Base-by-base conservation (phyloP, 1,140 invertebrate species). In the Kradibia gibbosae region DNA sequence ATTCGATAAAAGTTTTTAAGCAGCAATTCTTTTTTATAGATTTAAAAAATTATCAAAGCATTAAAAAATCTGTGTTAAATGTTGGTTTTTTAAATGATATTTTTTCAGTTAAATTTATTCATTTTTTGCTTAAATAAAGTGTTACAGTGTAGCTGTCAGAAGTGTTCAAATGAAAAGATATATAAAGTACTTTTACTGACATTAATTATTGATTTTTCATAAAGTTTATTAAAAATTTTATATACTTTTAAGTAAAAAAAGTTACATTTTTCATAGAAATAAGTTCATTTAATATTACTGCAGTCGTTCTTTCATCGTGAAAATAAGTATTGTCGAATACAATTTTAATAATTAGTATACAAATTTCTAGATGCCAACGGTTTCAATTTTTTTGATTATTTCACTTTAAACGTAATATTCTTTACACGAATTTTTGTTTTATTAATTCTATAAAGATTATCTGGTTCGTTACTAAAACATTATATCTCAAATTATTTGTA, bases 291-390 rank as follows among this genome's bases (percentile, higher is more conserved):
- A 11, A 53, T 53, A 53, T 53, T 53, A 53, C 20, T 22, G 50
- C 50, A 22, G 15, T 53, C 15, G 50, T 22, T 22, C 10, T 22
- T 11, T 22, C 10, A 22, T 53, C 50, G 50, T 53, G 22, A 53
- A 53, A 53, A 53, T 3, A 3, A 22, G 50, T 22, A 53, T 20
- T 53, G 10, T 53, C 15, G 22, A 22, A 53, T 20, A 20, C 22
- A 53, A 53, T 53, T 53, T 53, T 53, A 53, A 53, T 53, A 53
- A 53, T n/a, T n/a, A n/a, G n/a, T n/a, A n/a, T n/a, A n/a, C n/a
- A n/a, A 53, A 53, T 53, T 53, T 53, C 17, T 53, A 53, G 50
- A 53, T 53, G 50, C 3, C 50, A 22, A 53, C 10, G 20, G 50
- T 53, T n/a, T n/a, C n/a, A n/a, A n/a, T n/a, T n/a, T n/a, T n/a